These are phyloP conservation scores for Abramis brama DNA, from an alignment of 2,113 vertebrate genomes.

Conservation along the genomic window DNA sequence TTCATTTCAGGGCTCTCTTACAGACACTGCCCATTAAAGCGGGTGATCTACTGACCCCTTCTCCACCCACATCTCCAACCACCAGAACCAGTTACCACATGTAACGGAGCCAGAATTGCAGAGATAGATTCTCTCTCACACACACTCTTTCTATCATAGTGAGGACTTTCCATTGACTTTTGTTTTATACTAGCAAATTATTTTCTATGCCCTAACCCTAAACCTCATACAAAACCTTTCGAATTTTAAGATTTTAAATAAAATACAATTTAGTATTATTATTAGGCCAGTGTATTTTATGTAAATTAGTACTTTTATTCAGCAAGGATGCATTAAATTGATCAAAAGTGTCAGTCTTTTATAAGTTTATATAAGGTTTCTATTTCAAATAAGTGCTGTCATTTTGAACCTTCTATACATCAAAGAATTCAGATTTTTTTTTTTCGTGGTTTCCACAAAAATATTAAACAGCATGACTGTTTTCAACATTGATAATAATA, in stretches of 20 bases:
- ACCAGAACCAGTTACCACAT: not conserved
- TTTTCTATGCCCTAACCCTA: not conserved
- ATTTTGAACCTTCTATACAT: not conserved
- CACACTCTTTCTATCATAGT: not conserved
- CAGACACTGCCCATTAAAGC: not conserved
- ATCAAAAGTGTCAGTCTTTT: not conserved
- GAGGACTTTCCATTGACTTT: not conserved
- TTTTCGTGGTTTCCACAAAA: not conserved
- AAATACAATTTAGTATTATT: not conserved
- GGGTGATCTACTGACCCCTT: not conserved
- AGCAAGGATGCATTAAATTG: not conserved
- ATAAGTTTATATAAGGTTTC: not conserved
- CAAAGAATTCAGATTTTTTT: not conserved
- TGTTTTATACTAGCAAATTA: not conserved
- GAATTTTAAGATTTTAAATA: not conserved
- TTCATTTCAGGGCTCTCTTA: constrained; percentile 24
- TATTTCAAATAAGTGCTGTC: not conserved
- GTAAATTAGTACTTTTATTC: not conserved
- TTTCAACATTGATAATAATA: not conserved
- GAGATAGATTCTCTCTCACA: not conserved
- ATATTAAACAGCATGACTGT: not conserved
- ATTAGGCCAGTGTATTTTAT: not conserved
- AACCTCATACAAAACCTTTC: not conserved
- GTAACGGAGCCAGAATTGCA: not conserved
- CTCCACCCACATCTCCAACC: not conserved